Evolutionary conservation across 2,797 vertebrate species (phyloP), one percentile per base, ranked within the genome.

Genomic region (Phyllotis vaccarum): DNA sequence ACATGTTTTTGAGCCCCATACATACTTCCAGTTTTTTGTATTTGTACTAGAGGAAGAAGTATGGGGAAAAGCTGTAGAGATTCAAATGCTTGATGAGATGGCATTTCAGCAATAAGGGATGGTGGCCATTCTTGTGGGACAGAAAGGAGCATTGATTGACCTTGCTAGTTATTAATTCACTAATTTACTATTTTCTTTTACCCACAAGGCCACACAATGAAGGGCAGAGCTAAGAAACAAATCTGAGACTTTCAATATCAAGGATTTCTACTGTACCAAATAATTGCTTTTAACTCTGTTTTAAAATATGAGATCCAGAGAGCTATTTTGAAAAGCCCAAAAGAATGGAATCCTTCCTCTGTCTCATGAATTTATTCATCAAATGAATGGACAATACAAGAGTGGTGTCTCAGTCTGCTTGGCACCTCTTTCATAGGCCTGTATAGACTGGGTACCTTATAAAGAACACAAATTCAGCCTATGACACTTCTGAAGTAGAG

Each of bases 351-450:
- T 75, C 43, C 24, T 92, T 17, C 14, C 21, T 89, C 60, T 74
- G 11, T n/a, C 19, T 86, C 21, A 49, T 54, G 16, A 6, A 40
- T 5, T 76, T 60, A 89, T 52, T 79, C 37, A 79, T 37, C 43
- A 94, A 82, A 62, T 76, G 76, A 89, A 76, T 82, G 49, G 49
- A 87, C 31, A 88, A 82, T 37, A n/a, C 27, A 52, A 62, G 58
- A 29, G 68, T n/a, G 12, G 9, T 75, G 4, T 40, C 49, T 75
- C 66, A 16, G 46, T 64, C 49, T 24, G 8, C 27, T 78, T 62
- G 52, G 27, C 3, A 7, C 34, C 37, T 6, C 40, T 64, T 6
- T 31, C 19, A 91, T 9, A 49, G 34, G 37, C 29, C n/a, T 37
- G 10, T 49, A 46, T 3, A 90, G 40, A 52, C 14, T 19, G 31